Conservation (phyloP, 1,140 invertebrate species). For the Atopsyche davidsoni region DNA sequence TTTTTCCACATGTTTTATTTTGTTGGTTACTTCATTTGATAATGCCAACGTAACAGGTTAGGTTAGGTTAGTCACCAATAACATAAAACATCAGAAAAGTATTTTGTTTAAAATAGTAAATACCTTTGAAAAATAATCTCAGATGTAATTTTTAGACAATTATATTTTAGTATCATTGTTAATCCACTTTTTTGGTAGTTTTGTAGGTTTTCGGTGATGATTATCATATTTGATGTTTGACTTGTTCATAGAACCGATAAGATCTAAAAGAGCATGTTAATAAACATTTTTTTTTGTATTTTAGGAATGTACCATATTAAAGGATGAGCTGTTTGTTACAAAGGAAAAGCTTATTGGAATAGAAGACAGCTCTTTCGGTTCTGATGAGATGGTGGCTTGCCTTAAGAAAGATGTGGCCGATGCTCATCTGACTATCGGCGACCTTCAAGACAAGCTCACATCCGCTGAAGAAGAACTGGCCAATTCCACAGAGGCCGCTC, state of each 20-base stretch:
- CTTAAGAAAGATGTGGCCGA: constrained; percentile 54
- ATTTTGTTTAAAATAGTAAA: no score
- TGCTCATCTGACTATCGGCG: constrained; percentile 39
- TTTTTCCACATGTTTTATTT: no score
- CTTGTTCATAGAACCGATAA: neutral
- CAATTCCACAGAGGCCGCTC: constrained; percentile 26
- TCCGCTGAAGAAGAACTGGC: constrained; percentile 37
- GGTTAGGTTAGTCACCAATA: no score
- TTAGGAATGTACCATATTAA: constrained; percentile 60
- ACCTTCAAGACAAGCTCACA: constrained; percentile 37
- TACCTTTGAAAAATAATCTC: no score
- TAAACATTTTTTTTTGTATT: constrained; percentile 37
- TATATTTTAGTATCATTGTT: no score
- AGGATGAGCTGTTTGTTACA: constrained; percentile 55
- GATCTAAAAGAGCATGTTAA: constrained; percentile 42
- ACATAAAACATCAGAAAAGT: no score
- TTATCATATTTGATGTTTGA: constrained; percentile 32
- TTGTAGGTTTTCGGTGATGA: neutral
- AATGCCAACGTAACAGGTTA: no score
- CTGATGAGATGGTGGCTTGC: constrained; percentile 62
- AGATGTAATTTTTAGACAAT: no score
- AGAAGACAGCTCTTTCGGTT: constrained; percentile 63
- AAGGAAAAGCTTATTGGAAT: constrained; percentile 57
- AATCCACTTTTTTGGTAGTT: no score
- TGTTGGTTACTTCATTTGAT: no score